phyloP scores from a whole-genome alignment of 2,888 invertebrate genomes.

The Melanchra persicariae region DNA sequence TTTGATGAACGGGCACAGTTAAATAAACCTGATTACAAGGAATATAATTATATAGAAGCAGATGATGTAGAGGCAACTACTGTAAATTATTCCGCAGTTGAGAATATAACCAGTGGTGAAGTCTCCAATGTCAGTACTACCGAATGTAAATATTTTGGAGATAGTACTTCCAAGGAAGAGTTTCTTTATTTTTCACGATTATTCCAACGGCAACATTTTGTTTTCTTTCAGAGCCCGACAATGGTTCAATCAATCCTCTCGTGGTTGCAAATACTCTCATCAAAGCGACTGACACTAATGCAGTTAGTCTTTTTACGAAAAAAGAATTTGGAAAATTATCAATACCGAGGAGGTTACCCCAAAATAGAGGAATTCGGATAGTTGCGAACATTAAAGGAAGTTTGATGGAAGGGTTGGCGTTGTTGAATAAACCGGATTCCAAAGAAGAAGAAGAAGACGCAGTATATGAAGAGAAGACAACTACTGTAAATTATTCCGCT shows the following conservation, averaged over 20 bases:
- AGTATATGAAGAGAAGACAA: background rate
- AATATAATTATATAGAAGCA: no score
- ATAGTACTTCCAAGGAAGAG: no score
- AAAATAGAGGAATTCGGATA: background rate
- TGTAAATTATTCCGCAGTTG: background rate
- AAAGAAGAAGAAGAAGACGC: background rate
- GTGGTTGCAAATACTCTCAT: background rate
- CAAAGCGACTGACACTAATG: background rate
- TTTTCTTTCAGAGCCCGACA: slow-evolving; percentile 4
- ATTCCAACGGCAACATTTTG: background rate
- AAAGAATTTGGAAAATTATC: slow-evolving; percentile 6
- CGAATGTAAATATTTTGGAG: background rate
- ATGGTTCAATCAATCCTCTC: background rate
- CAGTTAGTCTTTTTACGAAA: background rate
- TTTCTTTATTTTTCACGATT: background rate
- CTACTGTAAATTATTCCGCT: background rate
- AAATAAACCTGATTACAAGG: background rate
- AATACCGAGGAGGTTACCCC: background rate
- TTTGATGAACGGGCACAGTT: background rate
- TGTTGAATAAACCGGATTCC: background rate
- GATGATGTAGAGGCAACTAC: background rate
- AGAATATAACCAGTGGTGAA: background rate
- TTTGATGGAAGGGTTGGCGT: background rate
- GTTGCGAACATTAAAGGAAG: background rate
- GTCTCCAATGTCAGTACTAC: background rate